Evolutionary conservation across 1,140 invertebrate genomes (phyloP).

Genomic region (Diprion similis): DNA sequence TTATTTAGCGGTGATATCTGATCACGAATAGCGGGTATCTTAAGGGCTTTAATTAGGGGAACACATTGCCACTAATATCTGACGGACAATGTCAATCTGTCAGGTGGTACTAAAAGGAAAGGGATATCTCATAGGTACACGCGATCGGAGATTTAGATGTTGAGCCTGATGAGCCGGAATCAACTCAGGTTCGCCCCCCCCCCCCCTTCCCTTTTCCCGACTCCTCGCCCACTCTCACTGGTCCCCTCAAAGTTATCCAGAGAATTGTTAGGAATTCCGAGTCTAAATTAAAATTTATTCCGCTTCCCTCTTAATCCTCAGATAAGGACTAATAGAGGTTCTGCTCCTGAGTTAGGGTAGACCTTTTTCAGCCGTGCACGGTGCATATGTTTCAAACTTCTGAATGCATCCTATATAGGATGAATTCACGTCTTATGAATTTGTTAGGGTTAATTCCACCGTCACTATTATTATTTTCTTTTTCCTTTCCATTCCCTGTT

Average conservation of each 20-base stretch:
- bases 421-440: too few species aligned
- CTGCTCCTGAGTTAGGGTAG: too few species aligned
- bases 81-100: slow-evolving; percentile 57
- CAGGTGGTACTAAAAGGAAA: slow-evolving; percentile 49
- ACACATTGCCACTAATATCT: slow-evolving; percentile 60
- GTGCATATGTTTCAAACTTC: too few species aligned
- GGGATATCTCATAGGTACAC: slow-evolving; percentile 49
- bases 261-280: slow-evolving; percentile 35
- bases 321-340: slow-evolving; percentile 31
- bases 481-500: too few species aligned
- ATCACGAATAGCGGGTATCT: neutral
- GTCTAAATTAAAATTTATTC: slow-evolving; percentile 46
- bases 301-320: slow-evolving; percentile 42
- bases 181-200: slow-evolving; percentile 40
- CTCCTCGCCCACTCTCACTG: slow-evolving; percentile 25
- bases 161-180: slow-evolving; percentile 54
- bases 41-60: slow-evolving; percentile 53
- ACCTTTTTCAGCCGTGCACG: too few species aligned
- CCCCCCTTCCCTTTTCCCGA: too few species aligned
- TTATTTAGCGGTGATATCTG: too few species aligned
- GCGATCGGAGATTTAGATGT: slow-evolving; percentile 58
- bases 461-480: too few species aligned
- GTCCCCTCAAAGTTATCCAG: neutral
- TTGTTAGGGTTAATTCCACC: too few species aligned
- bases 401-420: too few species aligned